Base-by-base conservation (phyloP, 2,797 vertebrate genomes). In the Acrossocheilus wenchowensis region DNA sequence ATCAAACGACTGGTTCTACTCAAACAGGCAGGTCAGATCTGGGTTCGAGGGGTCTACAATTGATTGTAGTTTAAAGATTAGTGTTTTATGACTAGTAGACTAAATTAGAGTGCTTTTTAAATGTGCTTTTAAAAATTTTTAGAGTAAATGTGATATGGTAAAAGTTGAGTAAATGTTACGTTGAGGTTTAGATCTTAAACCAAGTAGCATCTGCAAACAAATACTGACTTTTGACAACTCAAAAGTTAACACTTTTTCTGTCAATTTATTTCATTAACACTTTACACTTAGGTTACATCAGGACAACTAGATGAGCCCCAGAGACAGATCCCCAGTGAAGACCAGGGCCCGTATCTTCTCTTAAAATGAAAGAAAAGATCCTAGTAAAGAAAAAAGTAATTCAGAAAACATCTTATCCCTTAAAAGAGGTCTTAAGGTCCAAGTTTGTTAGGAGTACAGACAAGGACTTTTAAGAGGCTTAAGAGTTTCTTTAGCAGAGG, bases 1-100 rank as follows among this genome's bases (percentile, higher is more conserved):
- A 89, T 90, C 89, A 89, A 89, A 90, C 54, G 6, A 45, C 72
- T 81, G 45, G 64, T 69, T 66, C 34, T 81, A 23, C 83, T 87
- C 23, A 79, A 80, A 69, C 80, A 69, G 71, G 78, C 41, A 57
- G 84, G 71, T 66, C 64, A 87, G 84, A 77, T 30, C 41, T 68
- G 68, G n/a, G 26, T 41, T 57, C 6, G 21, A 30, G 30, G 50
- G 52, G 69, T 75, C 45, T 77, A 69, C 19, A 2, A 62, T 62
- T 87, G n/a, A 19, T 43, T 68, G 45, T 60, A 45, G 17, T 73
- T 52, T 72, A 36, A 81, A 68, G n/a, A 39, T 14, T 71, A 30
- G 26, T 78, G 30, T 69, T n/a, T 86, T 50, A 84, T 34, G 30
- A 69, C 21, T 52, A 39, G 54, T 5, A 48, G 30, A 71, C 34